Evolutionary conservation across 2,888 invertebrate species (phyloP).

Genomic region (Dromius quadrimaculatus): DNA sequence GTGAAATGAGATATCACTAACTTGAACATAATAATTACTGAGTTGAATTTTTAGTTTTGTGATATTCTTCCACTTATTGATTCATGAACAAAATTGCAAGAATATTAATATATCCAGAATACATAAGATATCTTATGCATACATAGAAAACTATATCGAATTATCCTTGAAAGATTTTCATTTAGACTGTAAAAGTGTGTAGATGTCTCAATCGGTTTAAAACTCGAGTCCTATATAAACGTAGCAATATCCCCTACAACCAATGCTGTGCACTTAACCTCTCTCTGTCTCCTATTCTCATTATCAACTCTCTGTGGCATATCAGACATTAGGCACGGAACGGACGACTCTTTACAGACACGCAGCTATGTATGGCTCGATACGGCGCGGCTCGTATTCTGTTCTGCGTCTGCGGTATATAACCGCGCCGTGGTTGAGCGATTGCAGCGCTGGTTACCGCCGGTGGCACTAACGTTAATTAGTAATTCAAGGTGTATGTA

Average conservation of each 20-base stretch:
- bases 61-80: too few relatives aligned
- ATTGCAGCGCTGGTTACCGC: not conserved
- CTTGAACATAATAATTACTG: too few relatives aligned
- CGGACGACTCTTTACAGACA: not conserved
- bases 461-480: slow-evolving; percentile 21
- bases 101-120: too few relatives aligned
- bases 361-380: not conserved
- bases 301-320: slow-evolving; percentile 8
- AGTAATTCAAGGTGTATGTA: slow-evolving; percentile 36
- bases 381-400: not conserved
- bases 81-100: too few relatives aligned
- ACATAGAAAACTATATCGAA: too few relatives aligned
- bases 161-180: too few relatives aligned
- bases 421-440: slow-evolving; percentile 26
- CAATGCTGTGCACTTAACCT: slow-evolving; percentile 17
- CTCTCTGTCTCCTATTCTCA: slow-evolving; percentile 4
- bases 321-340: not conserved
- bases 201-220: slow-evolving; percentile 27
- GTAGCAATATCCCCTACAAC: slow-evolving; percentile 11
- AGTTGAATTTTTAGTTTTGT: too few relatives aligned
- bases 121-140: too few relatives aligned
- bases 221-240: slow-evolving; percentile 21
- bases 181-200: too few relatives aligned
- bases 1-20: too few relatives aligned
- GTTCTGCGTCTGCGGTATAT: slow-evolving; percentile 27